Base-by-base conservation (phyloP, 2,113 vertebrate genomes). In the Brachypodius melanocephalos region DNA sequence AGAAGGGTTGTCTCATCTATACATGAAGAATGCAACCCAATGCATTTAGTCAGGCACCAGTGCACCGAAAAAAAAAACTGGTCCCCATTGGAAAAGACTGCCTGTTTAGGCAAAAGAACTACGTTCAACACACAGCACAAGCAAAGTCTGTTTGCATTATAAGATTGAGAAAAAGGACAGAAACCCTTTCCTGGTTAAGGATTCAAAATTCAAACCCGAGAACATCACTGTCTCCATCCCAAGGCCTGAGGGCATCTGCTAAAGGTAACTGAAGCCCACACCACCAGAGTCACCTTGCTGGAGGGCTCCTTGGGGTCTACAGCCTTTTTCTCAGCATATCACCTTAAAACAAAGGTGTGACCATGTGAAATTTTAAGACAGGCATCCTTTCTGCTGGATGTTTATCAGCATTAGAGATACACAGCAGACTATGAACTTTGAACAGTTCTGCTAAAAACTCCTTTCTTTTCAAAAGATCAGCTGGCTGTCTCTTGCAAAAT, bases 41-140 rank as follows among this genome's bases (percentile, higher is more conserved):
- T 96, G 97, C 98, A 97, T 98, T 98, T 97, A 98, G 98, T 98
- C 96, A 98, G 85, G 97, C 98, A 98, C 97, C 96, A 97, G 32
- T 95, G 97, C 97, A 95, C 95, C 80, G 94, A 85, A 95, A 98
- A 96, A 67, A 98, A 98, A 97, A 97, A 95, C 93, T 28, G 96
- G 90, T 96, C 97, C 95, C 45, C 17, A 12, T 65, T 88, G 97
- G 97, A 96, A 96, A 97, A 90, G 77, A 88, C 90, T 93, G 95
- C 78, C 95, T 45, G 55, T 87, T 71, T 81, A 85, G 91, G 69
- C 46, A 62, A 63, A 59, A 36, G 58, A 75, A 46, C 54, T 17
- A 5, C 1, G 6, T 49, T 83, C 93, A 68, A 80, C 86, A 85
- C 76, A 42, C 12, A 25, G 90, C 51, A 31, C 87, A 89, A 75